These are phyloP conservation scores for Temnothorax nylanderi DNA, from an alignment of 1,140 invertebrate genomes.

Conservation along the genomic window DNA sequence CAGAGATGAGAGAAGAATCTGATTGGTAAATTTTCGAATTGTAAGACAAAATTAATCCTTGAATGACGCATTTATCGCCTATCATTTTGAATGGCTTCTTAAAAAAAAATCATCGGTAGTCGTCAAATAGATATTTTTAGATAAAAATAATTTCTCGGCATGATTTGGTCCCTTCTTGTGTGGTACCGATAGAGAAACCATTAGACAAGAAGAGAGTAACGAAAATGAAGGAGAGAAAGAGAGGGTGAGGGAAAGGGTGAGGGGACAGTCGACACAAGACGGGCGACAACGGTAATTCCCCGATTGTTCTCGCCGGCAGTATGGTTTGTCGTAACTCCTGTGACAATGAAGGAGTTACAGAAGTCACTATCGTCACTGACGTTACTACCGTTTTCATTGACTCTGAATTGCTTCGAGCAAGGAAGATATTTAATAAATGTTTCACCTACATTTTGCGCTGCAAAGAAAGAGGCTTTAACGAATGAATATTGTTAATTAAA, in stretches of 20 bases:
- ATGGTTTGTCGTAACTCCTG: conserved; percentile 53
- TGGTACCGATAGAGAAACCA: conserved; percentile 25
- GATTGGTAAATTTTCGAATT: neutral
- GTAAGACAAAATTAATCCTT: neutral
- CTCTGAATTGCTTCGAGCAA: conserved; percentile 30
- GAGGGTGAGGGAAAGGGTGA: neutral
- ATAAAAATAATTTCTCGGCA: neutral
- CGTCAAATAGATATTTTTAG: neutral
- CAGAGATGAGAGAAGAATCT: neutral
- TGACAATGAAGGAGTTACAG: conserved; percentile 56
- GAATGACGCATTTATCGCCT: neutral
- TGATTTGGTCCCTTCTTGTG: neutral
- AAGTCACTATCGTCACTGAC: conserved; percentile 24
- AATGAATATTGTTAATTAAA: neutral
- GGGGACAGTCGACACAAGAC: conserved; percentile 15
- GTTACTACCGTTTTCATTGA: conserved; percentile 50
- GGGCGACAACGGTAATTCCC: conserved; percentile 33
- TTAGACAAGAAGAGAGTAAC: neutral
- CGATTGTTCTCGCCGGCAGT: conserved; percentile 53
- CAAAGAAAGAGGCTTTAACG: neutral
- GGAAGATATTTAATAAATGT: conserved; percentile 35
- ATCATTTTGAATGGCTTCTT: neutral
- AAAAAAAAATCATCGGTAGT: neutral
- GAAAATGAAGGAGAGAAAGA: neutral
- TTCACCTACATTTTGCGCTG: neutral